Evolutionary conservation across 2,113 vertebrate genomes (phyloP), one percentile per base, ranked within the genome.

Genomic region (Bubo bubo): DNA sequence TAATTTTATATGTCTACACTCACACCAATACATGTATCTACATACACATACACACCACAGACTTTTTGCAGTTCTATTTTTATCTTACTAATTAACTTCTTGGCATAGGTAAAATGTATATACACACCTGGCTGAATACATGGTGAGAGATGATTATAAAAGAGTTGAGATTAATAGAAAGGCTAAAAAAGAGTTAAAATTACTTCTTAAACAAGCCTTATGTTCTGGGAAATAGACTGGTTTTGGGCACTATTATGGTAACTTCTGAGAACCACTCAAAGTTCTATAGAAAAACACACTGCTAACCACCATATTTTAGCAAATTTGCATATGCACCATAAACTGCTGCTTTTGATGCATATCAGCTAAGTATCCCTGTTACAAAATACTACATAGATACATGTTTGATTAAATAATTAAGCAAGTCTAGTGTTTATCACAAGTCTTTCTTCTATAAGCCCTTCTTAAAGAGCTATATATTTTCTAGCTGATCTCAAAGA

Each of bases 141-240:
- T 20, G 93, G 35, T 64, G 50, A 90, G 19, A 58, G 53, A 67
- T 73, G 39, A 67, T 72, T 74, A 45, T 22, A 73, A 12, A 75
- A 71, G 55, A 58, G 23, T 10, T 94, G 26, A 91, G 37, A 93
- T 79, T 71, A 96, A 91, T 11, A 87, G 30, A 82, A 95, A 82
- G 14, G 21, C 81, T 75, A 49, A 75, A 85, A 88, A 52, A 92
- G 66, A 32, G 21, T 21, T 58, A 52, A 79, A 66, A 73, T 72
- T 59, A 37, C 30, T 93, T 80, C 39, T 96, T 84, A 91, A 95
- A 94, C 74, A 84, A 91, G 30, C 4, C 14, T 95, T 64, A 52
- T 62, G n/a, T 96, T 97, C 96, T 95, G 82, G 71, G 94, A 98
- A 97, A 63, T 43, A 95, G 73, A 97, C 96, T 96, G 76, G 95